Base-by-base conservation (phyloP, 2,113 vertebrate species). In the Siphamia tubifer region DNA sequence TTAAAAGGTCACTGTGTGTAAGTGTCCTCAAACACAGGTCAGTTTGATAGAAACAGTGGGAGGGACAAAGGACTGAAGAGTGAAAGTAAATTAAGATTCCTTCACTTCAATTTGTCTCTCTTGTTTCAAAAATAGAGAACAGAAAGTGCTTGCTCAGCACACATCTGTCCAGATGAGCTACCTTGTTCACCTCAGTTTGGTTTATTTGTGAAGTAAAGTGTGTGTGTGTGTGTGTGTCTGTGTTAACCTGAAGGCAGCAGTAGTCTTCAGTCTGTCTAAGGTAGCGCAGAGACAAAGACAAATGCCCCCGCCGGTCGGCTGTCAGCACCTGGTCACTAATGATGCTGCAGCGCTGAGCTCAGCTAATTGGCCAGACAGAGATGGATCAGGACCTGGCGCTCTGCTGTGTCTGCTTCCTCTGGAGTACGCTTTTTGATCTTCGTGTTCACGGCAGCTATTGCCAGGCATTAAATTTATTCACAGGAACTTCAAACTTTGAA, bases 331-430 rank as follows among this genome's bases (percentile, higher is more conserved):
- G 83, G 84, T 74, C 81, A 70, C 79, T 91, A 88, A 88, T 73
- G 78, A 81, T 82, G 73, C 78, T 45, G 81, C 74, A 68, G 68
- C 31, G 82, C 87, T 90, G 90, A 90, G 84, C 74, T 82, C 86
- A 88, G 89, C 89, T 83, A 74, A 81, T 74, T 70, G 71, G 55
- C 40, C 74, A 49, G 86, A 88, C 91, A 87, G 86, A 88, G 88
- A 91, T 89, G 77, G 81, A 92, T 90, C 82, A 74, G 79, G 76
- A 82, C 45, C 52, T 54, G 34, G 24, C 49, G n/a, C 53, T 75
- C 54, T 76, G 71, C 70, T 85, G 58, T 52, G 52, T 84, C 44
- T 79, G 76, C 70, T 79, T 1, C 0, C 68, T 78, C 11, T 8
- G 4, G 4, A 49, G 42, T 65, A 40, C 54, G 19, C 51, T 42